Evolutionary conservation across 2,888 invertebrate species (phyloP), one percentile per base, ranked within the genome.

Genomic region (Chydorus sphaericus): DNA sequence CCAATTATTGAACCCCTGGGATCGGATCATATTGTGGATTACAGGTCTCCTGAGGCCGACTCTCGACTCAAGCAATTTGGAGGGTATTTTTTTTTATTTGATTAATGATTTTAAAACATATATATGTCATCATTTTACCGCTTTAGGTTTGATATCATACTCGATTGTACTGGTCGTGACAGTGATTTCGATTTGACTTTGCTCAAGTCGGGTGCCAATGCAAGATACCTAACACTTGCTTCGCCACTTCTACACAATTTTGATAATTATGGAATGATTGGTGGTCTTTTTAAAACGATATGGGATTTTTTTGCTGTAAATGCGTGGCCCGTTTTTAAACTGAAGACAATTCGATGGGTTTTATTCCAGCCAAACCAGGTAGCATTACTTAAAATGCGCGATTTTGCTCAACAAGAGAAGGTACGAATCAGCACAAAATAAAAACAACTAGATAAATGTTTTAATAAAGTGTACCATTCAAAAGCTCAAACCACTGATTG

Each of bases 201-300:
- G 37, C 36, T 53, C 20, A 53, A 53, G 28, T 37, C 53, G 2
- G 36, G 53, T 14, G 33, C 38, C 11, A 53, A 53, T 63, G 72
- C 75, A 18, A 79, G 77, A 57, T 91, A 82, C 67, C 81, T 93
- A 57, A 86, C 89, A 53, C 77, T 94, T 57, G 82, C 81, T 57
- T 79, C 87, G 37, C 93, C 94, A 3, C 69, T 93, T 61, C 71
- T 96, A 65, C 74, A 75, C 60, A 83, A 87, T 67, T 77, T 83
- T 11, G 93, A 94, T 71, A 72, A 75, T 60, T 75, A 78, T 66
- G 92, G 87, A n/a, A 60, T 84, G 29, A 61, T 80, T 2, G 67
- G 74, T 23, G 89, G 88, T 1, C 65, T 78, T 8, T 62, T 76
- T 2, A 76, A 75, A 63, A 83, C 82, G 68, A 67, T 77, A 7